Conservation (phyloP, 2,888 invertebrate genomes). For the Geotrupes spiniger region DNA sequence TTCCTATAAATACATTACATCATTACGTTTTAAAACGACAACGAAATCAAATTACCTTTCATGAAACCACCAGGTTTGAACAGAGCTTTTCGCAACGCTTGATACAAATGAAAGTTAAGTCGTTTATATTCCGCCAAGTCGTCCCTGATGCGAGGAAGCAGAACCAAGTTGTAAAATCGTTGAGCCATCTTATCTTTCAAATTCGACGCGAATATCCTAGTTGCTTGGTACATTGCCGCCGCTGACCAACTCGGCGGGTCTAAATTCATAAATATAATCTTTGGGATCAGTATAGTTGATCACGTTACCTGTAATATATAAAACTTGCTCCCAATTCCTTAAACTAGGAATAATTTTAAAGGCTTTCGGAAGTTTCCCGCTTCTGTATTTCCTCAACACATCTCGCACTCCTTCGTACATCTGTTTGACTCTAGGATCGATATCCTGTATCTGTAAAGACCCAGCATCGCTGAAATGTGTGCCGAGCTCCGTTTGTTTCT, state of each 20-base stretch:
- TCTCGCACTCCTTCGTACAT: conserved; percentile 91
- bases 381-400: conserved; percentile 84
- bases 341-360: conserved; percentile 95
- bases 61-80: conserved; percentile 98
- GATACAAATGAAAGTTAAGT: conserved; percentile 94
- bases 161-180: conserved; percentile 87
- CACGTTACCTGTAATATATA: conserved; percentile 69
- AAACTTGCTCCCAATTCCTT: conserved; percentile 90
- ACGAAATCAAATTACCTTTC: conserved; percentile 77
- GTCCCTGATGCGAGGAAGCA: conserved; percentile 89
- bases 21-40: neutral
- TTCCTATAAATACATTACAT: conserved; percentile 53
- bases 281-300: too few relatives aligned
- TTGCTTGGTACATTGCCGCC: conserved; percentile 95
- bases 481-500: conserved; percentile 87
- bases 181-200: conserved; percentile 96
- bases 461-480: conserved; percentile 80
- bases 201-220: conserved; percentile 95
- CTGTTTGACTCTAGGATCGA: conserved; percentile 78
- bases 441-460: conserved; percentile 71
- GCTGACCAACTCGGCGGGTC: conserved; percentile 97
- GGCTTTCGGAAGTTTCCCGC: conserved; percentile 96
- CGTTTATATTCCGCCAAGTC: conserved; percentile 94
- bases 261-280: conserved; percentile 37
- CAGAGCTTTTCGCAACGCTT: conserved; percentile 86